Percentiles rank a stretch among this genome's conserved stretches.
Conservation (phyloP, 2,113 vertebrate genomes). For the Tragelaphus buxtoni region DNA sequence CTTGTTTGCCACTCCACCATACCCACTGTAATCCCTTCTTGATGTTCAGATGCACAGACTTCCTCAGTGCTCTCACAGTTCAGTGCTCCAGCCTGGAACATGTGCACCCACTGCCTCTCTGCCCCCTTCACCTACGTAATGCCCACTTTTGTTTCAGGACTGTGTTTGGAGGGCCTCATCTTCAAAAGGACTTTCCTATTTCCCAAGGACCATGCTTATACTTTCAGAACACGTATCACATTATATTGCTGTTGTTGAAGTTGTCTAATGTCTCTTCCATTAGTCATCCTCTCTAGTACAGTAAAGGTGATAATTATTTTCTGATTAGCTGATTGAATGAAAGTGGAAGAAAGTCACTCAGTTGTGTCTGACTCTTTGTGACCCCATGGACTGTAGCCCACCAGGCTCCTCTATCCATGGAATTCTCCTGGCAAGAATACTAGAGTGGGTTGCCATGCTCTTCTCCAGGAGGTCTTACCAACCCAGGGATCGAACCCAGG, state of each 20-base stretch:
- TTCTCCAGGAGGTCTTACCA: neutral
- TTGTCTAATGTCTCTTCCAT: neutral
- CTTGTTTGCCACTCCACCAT: neutral
- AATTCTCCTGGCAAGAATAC: neutral
- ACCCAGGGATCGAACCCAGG: neutral
- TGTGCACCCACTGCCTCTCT: neutral
- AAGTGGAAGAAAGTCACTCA: neutral
- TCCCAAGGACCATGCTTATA: neutral
- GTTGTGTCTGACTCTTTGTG: rapidly evolving
- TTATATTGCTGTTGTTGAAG: neutral
- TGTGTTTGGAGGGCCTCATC: neutral
- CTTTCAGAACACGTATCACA: neutral
- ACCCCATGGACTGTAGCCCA: neutral
- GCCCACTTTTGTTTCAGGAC: neutral
- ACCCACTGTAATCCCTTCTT: neutral
- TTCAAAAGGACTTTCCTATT: neutral
- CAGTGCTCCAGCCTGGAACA: neutral
- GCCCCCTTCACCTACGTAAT: neutral
- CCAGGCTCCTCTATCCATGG: neutral
- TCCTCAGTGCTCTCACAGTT: neutral
- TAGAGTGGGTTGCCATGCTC: neutral
- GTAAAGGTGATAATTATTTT: neutral
- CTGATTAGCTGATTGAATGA: neutral
- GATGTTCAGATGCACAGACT: neutral
- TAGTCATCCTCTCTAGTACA: neutral